Percentiles rank a stretch among this genome's conserved stretches.
phyloP scores from a whole-genome alignment of 2,888 invertebrate species.

The Andrena praecox region DNA sequence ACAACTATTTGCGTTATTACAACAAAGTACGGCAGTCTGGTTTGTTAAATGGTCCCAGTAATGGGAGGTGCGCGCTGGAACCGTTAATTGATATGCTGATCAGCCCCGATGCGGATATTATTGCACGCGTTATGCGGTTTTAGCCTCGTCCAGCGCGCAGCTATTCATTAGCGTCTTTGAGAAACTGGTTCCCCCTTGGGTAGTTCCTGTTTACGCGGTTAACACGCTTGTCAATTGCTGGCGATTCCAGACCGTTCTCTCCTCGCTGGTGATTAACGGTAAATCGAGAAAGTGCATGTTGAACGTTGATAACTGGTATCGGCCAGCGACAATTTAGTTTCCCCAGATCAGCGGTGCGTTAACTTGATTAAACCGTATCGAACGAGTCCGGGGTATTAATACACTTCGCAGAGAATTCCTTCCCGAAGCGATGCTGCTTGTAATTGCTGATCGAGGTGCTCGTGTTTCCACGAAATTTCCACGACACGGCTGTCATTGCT shows the following conservation, averaged over 20 bases:
- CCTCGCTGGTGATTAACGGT: constrained; percentile 39
- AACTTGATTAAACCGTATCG: background rate
- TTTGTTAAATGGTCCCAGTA: constrained; percentile 14
- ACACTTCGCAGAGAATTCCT: background rate
- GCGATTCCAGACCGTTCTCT: constrained; percentile 30
- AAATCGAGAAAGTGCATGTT: constrained; percentile 31
- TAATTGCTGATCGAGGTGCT: no score
- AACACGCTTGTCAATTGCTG: constrained; percentile 37
- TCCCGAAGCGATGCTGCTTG: background rate
- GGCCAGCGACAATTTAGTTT: background rate
- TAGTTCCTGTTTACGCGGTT: constrained; percentile 21
- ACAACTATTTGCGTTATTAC: background rate
- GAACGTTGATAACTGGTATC: constrained; percentile 21
- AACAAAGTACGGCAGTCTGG: background rate
- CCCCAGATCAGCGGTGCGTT: background rate
- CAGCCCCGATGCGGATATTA: constrained; percentile 20
- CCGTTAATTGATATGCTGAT: constrained; percentile 46
- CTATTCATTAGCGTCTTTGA: constrained; percentile 38
- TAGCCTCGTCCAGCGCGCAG: background rate
- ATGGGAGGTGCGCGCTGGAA: constrained; percentile 15
- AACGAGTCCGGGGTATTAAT: background rate
- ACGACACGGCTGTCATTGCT: background rate
- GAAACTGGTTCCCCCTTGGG: constrained; percentile 48
- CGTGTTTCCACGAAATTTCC: background rate
- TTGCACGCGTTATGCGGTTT: background rate